A percentile compares a stretch with the other conserved stretches of the same genome.
Conservation (phyloP, 2,888 invertebrate genomes). For the Sphaerophoria taeniata region DNA sequence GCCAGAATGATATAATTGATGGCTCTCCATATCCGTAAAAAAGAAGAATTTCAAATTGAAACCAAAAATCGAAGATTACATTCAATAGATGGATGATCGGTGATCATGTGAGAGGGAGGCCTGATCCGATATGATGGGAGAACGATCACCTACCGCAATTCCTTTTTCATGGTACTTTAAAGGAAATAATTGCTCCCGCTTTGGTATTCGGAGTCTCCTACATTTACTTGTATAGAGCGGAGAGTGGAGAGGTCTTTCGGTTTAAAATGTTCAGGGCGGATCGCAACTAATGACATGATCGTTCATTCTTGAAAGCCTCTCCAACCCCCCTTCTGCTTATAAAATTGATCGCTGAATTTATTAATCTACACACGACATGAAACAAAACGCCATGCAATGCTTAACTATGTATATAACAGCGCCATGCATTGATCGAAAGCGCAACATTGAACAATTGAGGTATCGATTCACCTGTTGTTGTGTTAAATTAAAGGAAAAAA, state of each 20-base stretch:
- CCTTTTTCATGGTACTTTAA: constrained; percentile 66
- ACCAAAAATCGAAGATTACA: neutral
- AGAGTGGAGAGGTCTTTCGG: constrained; percentile 17
- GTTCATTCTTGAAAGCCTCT: constrained; percentile 30
- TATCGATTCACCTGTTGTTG: constrained; percentile 73
- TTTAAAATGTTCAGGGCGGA: constrained; percentile 70
- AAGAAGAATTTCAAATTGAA: constrained; percentile 10
- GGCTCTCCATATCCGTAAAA: constrained; percentile 66
- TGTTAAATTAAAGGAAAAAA: constrained; percentile 67
- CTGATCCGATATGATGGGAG: constrained; percentile 52
- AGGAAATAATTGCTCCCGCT: constrained; percentile 72
- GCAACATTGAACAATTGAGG: neutral
- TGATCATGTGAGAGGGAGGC: constrained; percentile 71
- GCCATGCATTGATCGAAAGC: neutral
- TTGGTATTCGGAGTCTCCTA: constrained; percentile 11
- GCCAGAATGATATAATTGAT: constrained; percentile 64
- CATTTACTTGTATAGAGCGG: neutral
- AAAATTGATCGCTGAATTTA: constrained; percentile 54
- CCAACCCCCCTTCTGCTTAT: neutral
- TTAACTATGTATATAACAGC: neutral
- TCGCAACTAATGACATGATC: constrained; percentile 73
- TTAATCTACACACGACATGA: constrained; percentile 57
- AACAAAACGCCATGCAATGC: neutral
- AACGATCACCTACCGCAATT: constrained; percentile 71
- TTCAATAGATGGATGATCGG: constrained; percentile 57